A percentile compares a stretch with the other conserved stretches of the same genome.
phyloP scores from a whole-genome alignment of 2,113 vertebrate genomes.

The Gymnocephalus cernua region DNA sequence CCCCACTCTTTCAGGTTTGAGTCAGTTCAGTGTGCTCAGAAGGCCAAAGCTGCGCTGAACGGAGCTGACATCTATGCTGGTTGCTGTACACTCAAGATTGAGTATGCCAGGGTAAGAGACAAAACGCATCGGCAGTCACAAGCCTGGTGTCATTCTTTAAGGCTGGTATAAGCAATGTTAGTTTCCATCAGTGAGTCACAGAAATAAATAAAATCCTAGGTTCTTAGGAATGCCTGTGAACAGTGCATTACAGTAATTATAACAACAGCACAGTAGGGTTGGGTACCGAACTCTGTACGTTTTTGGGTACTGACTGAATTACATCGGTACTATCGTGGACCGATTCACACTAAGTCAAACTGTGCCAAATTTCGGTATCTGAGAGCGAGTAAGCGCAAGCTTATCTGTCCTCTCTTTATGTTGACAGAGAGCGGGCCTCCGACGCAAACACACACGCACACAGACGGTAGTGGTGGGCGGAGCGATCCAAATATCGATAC shows the following conservation, averaged over 20 bases:
- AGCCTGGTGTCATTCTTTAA: background rate
- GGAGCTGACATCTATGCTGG: conserved; percentile 98
- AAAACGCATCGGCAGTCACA: conserved; percentile 2
- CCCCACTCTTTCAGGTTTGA: conserved; percentile 86
- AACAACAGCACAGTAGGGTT: background rate
- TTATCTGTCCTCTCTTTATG: too few relatives aligned
- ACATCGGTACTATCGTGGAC: too few relatives aligned
- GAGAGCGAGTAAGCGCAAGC: too few relatives aligned
- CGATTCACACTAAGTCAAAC: too few relatives aligned
- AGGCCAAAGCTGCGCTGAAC: conserved; percentile 96
- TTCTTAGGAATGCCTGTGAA: background rate
- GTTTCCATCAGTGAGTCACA: background rate
- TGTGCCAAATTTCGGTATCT: too few relatives aligned
- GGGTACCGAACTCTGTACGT: too few relatives aligned
- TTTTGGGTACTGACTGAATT: too few relatives aligned
- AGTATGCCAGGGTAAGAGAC: conserved; percentile 94
- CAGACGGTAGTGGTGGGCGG: too few relatives aligned
- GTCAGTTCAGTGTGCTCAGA: conserved; percentile 94
- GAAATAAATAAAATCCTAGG: background rate
- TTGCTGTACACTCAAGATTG: conserved; percentile 98
- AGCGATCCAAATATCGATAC: too few relatives aligned
- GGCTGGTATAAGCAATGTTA: background rate
- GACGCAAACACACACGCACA: too few relatives aligned
- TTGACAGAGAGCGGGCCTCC: too few relatives aligned
- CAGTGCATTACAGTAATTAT: background rate